Percentiles rank a stretch among this genome's conserved stretches.
These are phyloP conservation scores for Drosophila lutescens DNA, from an alignment of 2,888 invertebrate species.

Conservation along the genomic window DNA sequence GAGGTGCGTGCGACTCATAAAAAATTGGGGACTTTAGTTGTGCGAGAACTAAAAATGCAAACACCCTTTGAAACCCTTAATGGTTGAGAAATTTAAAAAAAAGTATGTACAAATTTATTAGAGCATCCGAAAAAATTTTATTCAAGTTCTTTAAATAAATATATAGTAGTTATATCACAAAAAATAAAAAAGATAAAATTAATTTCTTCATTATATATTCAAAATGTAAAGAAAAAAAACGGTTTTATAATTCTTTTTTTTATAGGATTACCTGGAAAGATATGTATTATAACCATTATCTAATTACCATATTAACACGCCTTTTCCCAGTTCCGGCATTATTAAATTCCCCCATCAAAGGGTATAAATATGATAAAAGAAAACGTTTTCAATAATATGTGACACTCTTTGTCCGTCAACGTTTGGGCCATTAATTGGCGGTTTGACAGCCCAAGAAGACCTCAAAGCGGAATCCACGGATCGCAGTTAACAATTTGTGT, in stretches of 20 bases:
- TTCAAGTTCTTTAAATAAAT: too few species aligned
- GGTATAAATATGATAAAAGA: constrained; percentile 32
- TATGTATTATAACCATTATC: too few species aligned
- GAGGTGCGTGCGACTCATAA: constrained; percentile 59
- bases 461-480: constrained; percentile 38
- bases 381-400: constrained; percentile 39
- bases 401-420: constrained; percentile 35
- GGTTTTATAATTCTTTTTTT: too few species aligned
- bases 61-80: background rate
- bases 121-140: too few species aligned
- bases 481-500: constrained; percentile 44
- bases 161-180: too few species aligned
- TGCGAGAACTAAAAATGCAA: background rate
- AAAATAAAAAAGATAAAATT: too few species aligned
- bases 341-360: background rate
- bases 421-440: constrained; percentile 57
- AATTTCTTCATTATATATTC: too few species aligned
- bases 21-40: background rate
- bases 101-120: too few species aligned
- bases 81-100: background rate
- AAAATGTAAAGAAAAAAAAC: too few species aligned
- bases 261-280: too few species aligned
- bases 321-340: too few species aligned
- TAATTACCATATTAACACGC: too few species aligned
- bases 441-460: constrained; percentile 58